Conservation (phyloP, 2,113 vertebrate species). For the Centropus bengalensis region DNA sequence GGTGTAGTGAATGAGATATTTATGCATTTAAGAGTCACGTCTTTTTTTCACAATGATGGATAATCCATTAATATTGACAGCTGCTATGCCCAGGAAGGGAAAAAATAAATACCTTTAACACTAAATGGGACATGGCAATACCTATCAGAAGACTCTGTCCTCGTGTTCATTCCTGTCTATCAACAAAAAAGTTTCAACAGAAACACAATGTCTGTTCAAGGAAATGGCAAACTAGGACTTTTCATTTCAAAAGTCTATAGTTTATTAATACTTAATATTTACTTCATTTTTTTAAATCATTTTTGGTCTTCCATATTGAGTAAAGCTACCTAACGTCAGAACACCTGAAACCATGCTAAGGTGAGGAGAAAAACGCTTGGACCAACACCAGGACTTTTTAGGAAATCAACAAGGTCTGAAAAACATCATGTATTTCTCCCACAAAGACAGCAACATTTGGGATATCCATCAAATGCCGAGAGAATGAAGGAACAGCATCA, state of each 20-base stretch:
- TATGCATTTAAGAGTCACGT: neutral
- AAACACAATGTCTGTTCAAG: neutral
- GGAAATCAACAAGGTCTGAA: neutral
- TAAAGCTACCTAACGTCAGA: neutral
- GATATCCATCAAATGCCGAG: neutral
- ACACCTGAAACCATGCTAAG: neutral
- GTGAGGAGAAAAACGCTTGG: neutral
- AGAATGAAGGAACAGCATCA: neutral
- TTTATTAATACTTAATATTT: neutral
- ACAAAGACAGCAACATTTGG: neutral
- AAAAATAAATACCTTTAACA: neutral
- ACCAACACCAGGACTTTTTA: neutral
- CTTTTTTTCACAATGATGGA: neutral
- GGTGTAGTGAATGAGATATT: neutral
- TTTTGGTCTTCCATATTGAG: neutral
- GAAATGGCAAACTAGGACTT: neutral
- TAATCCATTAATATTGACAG: neutral
- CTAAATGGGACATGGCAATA: neutral
- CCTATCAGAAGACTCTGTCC: neutral
- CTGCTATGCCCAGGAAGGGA: neutral
- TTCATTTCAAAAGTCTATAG: neutral
- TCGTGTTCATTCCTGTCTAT: neutral
- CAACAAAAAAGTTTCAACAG: neutral
- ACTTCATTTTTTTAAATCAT: neutral
- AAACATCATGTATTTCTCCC: neutral